These are phyloP conservation scores for Drosophila bifasciata DNA, from an alignment of 1,140 invertebrate species.

Conservation along the genomic window DNA sequence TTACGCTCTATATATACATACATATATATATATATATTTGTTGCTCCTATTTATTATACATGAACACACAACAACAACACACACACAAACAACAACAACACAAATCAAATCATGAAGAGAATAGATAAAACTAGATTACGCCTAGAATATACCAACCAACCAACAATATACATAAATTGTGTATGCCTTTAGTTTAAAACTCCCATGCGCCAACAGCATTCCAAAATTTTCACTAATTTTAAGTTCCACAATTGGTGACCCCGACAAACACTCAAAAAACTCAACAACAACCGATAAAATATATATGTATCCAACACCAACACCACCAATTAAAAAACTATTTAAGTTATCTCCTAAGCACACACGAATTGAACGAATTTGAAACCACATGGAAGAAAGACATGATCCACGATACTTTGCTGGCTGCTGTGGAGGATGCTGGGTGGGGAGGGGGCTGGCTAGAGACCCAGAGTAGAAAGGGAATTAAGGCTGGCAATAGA, in stretches of 20 bases:
- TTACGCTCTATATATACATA: conserved; percentile 58
- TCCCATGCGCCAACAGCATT: conserved; percentile 37
- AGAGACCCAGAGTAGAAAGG: too few relatives aligned
- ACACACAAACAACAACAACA: conserved; percentile 24
- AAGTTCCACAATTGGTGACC: conserved; percentile 64
- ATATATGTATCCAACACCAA: conserved; percentile 32
- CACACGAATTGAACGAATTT: conserved; percentile 27
- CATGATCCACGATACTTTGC: conserved; percentile 18
- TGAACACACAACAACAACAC: conserved; percentile 27
- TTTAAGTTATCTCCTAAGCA: conserved; percentile 66
- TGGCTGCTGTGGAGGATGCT: conserved; percentile 3
- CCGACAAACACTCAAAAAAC: conserved; percentile 1
- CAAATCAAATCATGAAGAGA: conserved; percentile 15
- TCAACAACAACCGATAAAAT: not conserved
- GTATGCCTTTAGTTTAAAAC: conserved; percentile 28
- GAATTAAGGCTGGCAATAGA: too few relatives aligned
- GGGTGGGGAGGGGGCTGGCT: conserved; percentile 7
- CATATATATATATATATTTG: conserved; percentile 34
- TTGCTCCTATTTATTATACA: conserved; percentile 21
- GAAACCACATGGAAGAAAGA: conserved; percentile 11
- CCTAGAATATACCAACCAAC: conserved; percentile 34
- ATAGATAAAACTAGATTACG: conserved; percentile 30
- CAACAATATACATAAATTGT: conserved; percentile 1
- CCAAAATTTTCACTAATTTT: conserved; percentile 71
- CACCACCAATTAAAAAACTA: conserved; percentile 28